Base-by-base conservation (phyloP, 2,797 vertebrate species). In the Tauraco hartlaubi region DNA sequence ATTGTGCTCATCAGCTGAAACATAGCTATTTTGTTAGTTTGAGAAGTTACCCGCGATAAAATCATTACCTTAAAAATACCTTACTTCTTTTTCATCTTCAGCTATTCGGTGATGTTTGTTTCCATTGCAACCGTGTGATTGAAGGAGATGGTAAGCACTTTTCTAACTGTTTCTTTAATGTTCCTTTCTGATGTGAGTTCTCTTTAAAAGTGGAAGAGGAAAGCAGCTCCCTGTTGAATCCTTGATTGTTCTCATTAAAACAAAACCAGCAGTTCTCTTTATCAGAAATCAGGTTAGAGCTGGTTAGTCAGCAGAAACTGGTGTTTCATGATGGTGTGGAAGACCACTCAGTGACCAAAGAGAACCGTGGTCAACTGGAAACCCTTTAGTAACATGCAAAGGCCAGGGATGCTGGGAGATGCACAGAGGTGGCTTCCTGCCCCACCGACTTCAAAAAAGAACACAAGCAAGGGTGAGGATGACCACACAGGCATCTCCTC, bases 81-180 rank as follows among this genome's bases (percentile, higher is more conserved):
- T 78, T 74, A 63, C 33, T 90, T 91, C 71, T 72, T 31, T 71
- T 80, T 85, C 15, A 3, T 94, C 76, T 96, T 71, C 98, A 99
- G 99, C 98, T 99, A 4, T 99, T 99, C 44, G 99, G 99, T 91
- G 99, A 99, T 93, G 99, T 99, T 92, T 99, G 99, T 96, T 99
- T 99, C 98, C 99, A 99, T 96, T 99, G 99, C 98, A 99, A 99
- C 81, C 99, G 98, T 93, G 99, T 99, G 26, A 99, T 99, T 95
- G 99, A 99, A 98, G 99, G 99, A 96, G 99, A 99, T 73, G 99
- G 99, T 99, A 93, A 99, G 99, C 76, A 49, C 71, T 94, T 91
- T 22, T 51, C 33, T 31, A 12, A 55, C 33, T 64, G 25, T 71
- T 85, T 54, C 52, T 33, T 79, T 39, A 13, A 39, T 26, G 21